phyloP scores from a whole-genome alignment of 2,113 vertebrate genomes.

The Microtus montanus region DNA sequence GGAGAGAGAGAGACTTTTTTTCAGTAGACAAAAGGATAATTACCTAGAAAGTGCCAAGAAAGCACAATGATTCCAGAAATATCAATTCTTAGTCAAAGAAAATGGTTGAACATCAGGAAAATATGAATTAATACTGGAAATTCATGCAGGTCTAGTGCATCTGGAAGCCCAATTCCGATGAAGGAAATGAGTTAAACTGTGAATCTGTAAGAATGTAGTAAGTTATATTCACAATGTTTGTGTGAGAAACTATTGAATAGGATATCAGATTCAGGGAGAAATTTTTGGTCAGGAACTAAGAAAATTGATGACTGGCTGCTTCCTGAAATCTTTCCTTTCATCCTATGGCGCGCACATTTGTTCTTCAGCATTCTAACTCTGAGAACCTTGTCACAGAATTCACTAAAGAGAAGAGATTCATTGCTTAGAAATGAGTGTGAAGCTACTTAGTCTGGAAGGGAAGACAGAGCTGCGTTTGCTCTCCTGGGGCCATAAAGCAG shows the following conservation, averaged over 20 bases:
- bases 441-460: slow-evolving; percentile 5
- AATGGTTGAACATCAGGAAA: not conserved
- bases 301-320: slow-evolving; percentile 38
- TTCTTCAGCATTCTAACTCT: not conserved
- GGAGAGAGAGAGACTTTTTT: too few relatives aligned
- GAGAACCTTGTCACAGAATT: slow-evolving; percentile 25
- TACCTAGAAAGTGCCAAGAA: not conserved
- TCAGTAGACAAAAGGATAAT: not conserved
- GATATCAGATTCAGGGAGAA: not conserved
- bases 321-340: slow-evolving; percentile 40
- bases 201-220: not conserved
- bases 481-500: slow-evolving; percentile 9
- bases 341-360: not conserved
- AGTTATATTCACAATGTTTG: not conserved
- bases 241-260: not conserved
- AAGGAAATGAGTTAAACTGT: slow-evolving; percentile 3
- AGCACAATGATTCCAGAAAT: not conserved
- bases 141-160: not conserved
- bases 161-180: not conserved
- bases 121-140: not conserved
- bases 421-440: slow-evolving; percentile 24
- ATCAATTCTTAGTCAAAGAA: not conserved
- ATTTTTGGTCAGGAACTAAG: not conserved
- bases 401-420: slow-evolving; percentile 56
- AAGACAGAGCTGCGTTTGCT: slow-evolving; percentile 13